phyloP scores from a whole-genome alignment of 2,888 invertebrate species.

The Drosophila ezoana region DNA sequence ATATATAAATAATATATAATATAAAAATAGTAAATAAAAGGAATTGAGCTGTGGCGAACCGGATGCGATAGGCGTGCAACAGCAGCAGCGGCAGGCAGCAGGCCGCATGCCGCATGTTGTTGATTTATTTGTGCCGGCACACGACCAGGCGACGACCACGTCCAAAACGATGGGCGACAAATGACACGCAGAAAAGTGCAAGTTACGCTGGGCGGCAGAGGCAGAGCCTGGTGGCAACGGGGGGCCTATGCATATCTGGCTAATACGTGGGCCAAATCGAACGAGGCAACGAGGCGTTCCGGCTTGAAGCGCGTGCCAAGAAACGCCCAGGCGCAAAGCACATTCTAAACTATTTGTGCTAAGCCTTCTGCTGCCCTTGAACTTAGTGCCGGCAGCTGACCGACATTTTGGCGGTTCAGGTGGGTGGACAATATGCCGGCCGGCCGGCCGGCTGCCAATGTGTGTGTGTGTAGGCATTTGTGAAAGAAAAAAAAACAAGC shows the following conservation, averaged over 20 bases:
- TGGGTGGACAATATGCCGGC: constrained; percentile 61
- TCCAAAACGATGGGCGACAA: constrained; percentile 48
- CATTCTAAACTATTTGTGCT: constrained; percentile 33
- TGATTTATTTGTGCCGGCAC: constrained; percentile 76
- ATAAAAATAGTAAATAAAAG: constrained; percentile 15
- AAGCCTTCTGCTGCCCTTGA: constrained; percentile 50
- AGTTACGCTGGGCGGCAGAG: constrained; percentile 39
- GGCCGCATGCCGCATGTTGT: constrained; percentile 37
- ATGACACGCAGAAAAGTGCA: constrained; percentile 73
- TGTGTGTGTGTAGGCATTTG: constrained; percentile 37
- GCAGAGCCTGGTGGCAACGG: no score
- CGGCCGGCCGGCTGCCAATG: constrained; percentile 20
- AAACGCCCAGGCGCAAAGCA: constrained; percentile 49
- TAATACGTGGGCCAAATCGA: constrained; percentile 63
- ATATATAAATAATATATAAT: constrained; percentile 3
- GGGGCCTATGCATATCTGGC: constrained; percentile 5
- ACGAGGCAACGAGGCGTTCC: constrained; percentile 57
- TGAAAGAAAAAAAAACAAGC: constrained; percentile 38
- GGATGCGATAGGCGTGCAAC: constrained; percentile 71
- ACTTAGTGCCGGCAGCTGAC: constrained; percentile 55
- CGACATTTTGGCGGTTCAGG: constrained; percentile 70
- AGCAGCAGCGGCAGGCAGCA: constrained; percentile 37
- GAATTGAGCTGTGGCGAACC: constrained; percentile 68
- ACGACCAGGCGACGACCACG: constrained; percentile 73
- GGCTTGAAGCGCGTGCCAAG: constrained; percentile 66